Evolutionary conservation across 1,140 invertebrate species (phyloP).

Genomic region (Ips typographus): DNA sequence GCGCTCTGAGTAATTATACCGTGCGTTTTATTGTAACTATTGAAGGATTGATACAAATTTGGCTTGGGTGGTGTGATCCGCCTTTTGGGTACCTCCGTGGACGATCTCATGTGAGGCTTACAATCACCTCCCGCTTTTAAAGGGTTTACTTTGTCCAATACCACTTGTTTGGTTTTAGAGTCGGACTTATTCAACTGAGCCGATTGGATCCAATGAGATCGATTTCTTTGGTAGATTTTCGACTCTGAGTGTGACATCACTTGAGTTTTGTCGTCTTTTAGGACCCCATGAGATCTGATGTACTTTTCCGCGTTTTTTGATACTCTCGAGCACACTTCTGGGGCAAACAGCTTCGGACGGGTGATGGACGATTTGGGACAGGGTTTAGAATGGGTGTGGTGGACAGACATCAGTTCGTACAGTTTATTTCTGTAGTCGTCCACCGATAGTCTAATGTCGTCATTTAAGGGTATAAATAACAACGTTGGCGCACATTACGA

Average conservation of each 20-base stretch:
- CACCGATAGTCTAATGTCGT: slow-evolving; percentile 85
- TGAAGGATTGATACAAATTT: slow-evolving; percentile 41
- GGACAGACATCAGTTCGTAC: slow-evolving; percentile 77
- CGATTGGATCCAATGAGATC: slow-evolving; percentile 19
- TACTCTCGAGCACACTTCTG: slow-evolving; percentile 39
- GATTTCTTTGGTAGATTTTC: slow-evolving; percentile 35
- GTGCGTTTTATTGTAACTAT: slow-evolving; percentile 49
- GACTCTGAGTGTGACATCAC: slow-evolving; percentile 40
- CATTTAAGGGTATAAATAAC: slow-evolving; percentile 73
- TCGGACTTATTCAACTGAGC: slow-evolving; percentile 37
- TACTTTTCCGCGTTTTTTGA: slow-evolving; percentile 41
- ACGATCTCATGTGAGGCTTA: slow-evolving; percentile 32
- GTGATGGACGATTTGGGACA: slow-evolving; percentile 1
- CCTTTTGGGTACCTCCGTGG: slow-evolving; percentile 36
- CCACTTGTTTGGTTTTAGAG: slow-evolving; percentile 26
- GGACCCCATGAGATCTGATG: slow-evolving; percentile 34
- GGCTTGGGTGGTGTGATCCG: slow-evolving; percentile 34
- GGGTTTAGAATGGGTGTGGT: slow-evolving; percentile 31
- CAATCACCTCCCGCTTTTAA: slow-evolving; percentile 29
- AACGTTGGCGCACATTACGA: slow-evolving; percentile 72
- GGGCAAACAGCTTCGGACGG: slow-evolving; percentile 26
- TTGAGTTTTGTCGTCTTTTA: slow-evolving; percentile 24
- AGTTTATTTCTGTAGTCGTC: slow-evolving; percentile 90
- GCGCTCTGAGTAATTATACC: slow-evolving; percentile 52
- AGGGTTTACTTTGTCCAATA: slow-evolving; percentile 16